Evolutionary conservation across 2,797 vertebrate species (phyloP), one percentile per base, ranked within the genome.

Genomic region (Holocentrus rufus): DNA sequence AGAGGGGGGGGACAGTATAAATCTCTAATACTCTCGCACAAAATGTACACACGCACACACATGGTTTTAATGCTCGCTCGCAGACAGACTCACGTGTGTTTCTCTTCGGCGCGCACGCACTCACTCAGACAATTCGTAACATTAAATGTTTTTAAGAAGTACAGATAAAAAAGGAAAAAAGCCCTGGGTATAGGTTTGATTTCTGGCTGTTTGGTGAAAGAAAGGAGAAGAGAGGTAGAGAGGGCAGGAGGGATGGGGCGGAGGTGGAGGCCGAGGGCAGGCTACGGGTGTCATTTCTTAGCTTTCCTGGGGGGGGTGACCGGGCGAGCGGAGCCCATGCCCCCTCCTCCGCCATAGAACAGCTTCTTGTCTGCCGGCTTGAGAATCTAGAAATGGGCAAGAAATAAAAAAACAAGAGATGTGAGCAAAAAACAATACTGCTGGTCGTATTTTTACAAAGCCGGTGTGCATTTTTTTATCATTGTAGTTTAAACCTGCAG

Each of bases 341-440:
- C 91, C 0, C 91, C 92, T 1, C 92, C 90, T 0, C 91, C 80
- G 0, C 91, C 84, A 5, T 95, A 95, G 66, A 93, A 91, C 77
- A 94, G 77, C 91, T 95, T 95, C 90, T 95, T 95, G 74, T 95
- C 94, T 23, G 94, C 94, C 7, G 94, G 94, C 83, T 95, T 95
- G 65, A 95, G 91, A 76, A 95, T 95, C 94, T 95, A 82, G 18
- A 10, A 55, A 31, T 11, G 1, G 2, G 11, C 49, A 15, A 53
- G 7, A 22, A 9, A 54, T 4, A 2, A 2, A 20, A 23, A 44
- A 10, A 31, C 1, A 3, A 13, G n/a, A 23, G 39, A 44, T 25
- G 1, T 53, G 2, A 69, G 44, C n/a, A n/a, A 59, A 70, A 47
- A 18, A 47, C 34, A 36, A 9, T 7, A 36, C 34, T 36, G 9